phyloP scores from a whole-genome alignment of 2,113 vertebrate species.

The Andinoacara biseriatus region DNA sequence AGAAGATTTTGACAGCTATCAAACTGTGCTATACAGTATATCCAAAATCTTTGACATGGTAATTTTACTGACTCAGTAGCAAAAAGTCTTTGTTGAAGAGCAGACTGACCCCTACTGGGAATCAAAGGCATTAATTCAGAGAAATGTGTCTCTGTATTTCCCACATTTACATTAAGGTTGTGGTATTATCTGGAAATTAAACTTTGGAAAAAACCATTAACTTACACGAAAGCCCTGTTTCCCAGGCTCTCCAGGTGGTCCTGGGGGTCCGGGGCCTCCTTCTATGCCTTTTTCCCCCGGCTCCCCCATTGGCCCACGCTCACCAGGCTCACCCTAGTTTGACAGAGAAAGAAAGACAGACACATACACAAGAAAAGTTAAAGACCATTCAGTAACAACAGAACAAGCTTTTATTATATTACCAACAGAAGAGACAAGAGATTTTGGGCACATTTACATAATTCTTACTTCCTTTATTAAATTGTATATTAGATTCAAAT shows the following conservation, averaged over 20 bases:
- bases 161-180: background rate
- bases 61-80: background rate
- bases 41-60: background rate
- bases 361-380: background rate
- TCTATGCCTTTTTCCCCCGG: conserved; percentile 87
- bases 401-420: background rate
- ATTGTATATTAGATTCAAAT: background rate
- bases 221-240: conserved; percentile 87
- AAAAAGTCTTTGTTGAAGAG: conserved; percentile 32
- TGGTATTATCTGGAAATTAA: background rate
- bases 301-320: conserved; percentile 86
- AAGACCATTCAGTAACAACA: background rate
- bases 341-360: background rate
- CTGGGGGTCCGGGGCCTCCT: conserved; percentile 83
- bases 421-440: background rate
- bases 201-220: conserved; percentile 19
- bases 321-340: conserved; percentile 87
- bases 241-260: conserved; percentile 83
- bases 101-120: conserved; percentile 70
- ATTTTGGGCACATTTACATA: background rate
- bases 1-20: background rate
- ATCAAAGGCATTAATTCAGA: conserved; percentile 16
- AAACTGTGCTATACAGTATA: background rate
- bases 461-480: background rate
- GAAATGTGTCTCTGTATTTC: background rate